Percentiles rank a stretch among this genome's conserved stretches.
phyloP scores from a whole-genome alignment of 2,113 vertebrate species.

The Chaetura pelagica region DNA sequence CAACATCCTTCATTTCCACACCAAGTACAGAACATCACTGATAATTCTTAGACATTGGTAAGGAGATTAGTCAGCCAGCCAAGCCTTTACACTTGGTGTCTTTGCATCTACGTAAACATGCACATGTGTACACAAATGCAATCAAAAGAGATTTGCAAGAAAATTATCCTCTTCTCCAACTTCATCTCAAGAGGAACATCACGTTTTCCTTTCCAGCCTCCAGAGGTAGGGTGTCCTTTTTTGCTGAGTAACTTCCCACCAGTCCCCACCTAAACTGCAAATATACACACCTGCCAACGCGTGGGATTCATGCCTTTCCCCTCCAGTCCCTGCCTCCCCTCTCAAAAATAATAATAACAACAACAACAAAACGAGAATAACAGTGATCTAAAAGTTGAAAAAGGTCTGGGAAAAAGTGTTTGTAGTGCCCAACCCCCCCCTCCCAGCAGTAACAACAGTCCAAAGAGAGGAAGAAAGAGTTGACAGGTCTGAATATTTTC shows the following conservation, averaged over 20 bases:
- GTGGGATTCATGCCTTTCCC: neutral
- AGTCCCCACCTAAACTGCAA: neutral
- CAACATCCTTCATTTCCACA: neutral
- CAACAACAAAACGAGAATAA: neutral
- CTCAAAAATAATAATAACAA: neutral
- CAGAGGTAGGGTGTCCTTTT: neutral
- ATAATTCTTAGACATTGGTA: neutral
- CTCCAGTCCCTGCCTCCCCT: neutral
- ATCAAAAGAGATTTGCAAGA: neutral
- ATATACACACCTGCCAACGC: neutral
- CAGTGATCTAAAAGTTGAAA: neutral
- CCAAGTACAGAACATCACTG: accelerated
- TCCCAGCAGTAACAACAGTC: neutral
- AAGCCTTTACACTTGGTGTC: neutral
- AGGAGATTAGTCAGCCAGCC: neutral
- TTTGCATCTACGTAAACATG: neutral
- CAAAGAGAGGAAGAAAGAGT: slow-evolving; percentile 51
- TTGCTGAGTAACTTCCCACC: neutral
- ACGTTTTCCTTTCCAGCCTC: neutral
- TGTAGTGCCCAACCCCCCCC: neutral
- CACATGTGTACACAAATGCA: neutral
- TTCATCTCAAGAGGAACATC: neutral
- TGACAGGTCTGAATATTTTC: slow-evolving; percentile 57
- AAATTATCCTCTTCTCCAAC: neutral
- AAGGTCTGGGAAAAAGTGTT: neutral